phyloP scores from a whole-genome alignment of 2,888 invertebrate genomes.

The Trichogramma dendrolimi region DNA sequence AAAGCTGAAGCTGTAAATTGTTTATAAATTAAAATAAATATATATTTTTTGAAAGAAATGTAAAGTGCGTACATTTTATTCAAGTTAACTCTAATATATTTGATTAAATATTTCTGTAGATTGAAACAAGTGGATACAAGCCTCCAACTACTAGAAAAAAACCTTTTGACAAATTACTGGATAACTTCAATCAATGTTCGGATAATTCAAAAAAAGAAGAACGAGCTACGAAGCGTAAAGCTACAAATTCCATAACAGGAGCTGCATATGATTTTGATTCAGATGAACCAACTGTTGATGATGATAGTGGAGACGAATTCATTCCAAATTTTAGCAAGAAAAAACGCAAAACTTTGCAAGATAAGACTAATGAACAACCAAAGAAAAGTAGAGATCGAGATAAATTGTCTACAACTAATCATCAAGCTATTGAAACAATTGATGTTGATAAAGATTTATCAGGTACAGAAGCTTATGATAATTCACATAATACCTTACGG shows the following conservation, averaged over 20 bases:
- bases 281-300: constrained; percentile 23
- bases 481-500: constrained; percentile 1
- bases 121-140: constrained; percentile 32
- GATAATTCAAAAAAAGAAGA: constrained; percentile 26
- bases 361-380: constrained; percentile 13
- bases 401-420: constrained; percentile 1
- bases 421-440: constrained; percentile 7
- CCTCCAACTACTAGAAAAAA: constrained; percentile 35
- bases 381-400: constrained; percentile 22
- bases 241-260: constrained; percentile 16
- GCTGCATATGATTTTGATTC: constrained; percentile 20
- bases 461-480: constrained; percentile 7
- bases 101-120: constrained; percentile 40
- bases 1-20: not conserved
- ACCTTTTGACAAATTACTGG: constrained; percentile 18
- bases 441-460: constrained; percentile 16
- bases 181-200: not conserved
- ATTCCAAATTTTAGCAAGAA: constrained; percentile 27
- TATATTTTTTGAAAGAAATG: not conserved
- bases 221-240: constrained; percentile 36
- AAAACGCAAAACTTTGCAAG: constrained; percentile 19
- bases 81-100: constrained; percentile 35
- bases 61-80: not conserved
- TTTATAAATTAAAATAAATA: not conserved
- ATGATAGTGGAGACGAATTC: constrained; percentile 29